Percentiles rank a stretch among this genome's conserved stretches.
phyloP scores from a whole-genome alignment of 2,797 vertebrate genomes.

The Silurus lanzhouensis region DNA sequence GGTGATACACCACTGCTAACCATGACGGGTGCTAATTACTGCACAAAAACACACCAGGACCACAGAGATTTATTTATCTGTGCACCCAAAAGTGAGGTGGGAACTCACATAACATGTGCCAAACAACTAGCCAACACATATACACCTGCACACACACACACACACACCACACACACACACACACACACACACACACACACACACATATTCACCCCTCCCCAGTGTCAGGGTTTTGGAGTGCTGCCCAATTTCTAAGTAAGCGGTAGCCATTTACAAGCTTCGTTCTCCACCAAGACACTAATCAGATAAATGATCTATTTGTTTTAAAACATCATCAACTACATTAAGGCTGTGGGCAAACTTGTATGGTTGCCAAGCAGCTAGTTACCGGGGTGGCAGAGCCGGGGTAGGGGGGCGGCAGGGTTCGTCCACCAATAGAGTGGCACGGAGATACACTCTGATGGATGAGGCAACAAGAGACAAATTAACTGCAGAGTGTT shows the following conservation, averaged over 20 bases:
- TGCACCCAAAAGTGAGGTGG: slow-evolving; percentile 34
- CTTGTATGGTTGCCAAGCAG: slow-evolving; percentile 79
- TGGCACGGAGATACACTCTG: slow-evolving; percentile 60
- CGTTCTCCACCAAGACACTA: slow-evolving; percentile 81
- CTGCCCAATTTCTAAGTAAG: slow-evolving; percentile 77
- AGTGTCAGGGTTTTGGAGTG: slow-evolving; percentile 75
- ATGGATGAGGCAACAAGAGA: slow-evolving; percentile 61
- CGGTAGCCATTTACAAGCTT: slow-evolving; percentile 79
- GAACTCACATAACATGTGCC: slow-evolving; percentile 50
- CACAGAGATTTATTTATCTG: neutral
- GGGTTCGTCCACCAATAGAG: slow-evolving; percentile 44
- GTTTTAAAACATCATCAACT: slow-evolving; percentile 88
- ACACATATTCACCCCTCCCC: slow-evolving; percentile 51
- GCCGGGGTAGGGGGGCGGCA: neutral
- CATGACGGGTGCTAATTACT: slow-evolving; percentile 16
- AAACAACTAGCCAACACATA: slow-evolving; percentile 57
- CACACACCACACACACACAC: slow-evolving; percentile 41
- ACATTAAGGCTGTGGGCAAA: slow-evolving; percentile 78
- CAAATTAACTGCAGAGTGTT: slow-evolving; percentile 70
- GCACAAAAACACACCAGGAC: slow-evolving; percentile 18
- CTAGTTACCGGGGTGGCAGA: slow-evolving; percentile 63
- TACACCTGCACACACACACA: slow-evolving; percentile 48
- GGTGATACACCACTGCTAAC: neutral
- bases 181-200: slow-evolving; percentile 44
- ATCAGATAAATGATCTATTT: slow-evolving; percentile 93